These are phyloP conservation scores for Brachionus sp. DNA, from an alignment of 1,140 invertebrate species.

Conservation along the genomic window DNA sequence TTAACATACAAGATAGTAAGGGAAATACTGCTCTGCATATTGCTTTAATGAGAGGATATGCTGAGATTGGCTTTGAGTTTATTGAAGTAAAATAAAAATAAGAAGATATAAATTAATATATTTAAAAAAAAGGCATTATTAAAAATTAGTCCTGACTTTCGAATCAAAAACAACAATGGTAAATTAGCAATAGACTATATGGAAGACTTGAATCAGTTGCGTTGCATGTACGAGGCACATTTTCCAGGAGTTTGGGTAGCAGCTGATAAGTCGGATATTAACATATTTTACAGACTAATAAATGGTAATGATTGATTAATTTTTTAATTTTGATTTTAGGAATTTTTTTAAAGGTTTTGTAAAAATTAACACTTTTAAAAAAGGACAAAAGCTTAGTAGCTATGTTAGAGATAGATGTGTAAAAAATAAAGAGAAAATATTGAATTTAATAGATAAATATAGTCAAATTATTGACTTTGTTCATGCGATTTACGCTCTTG, in stretches of 20 bases:
- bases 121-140: slow-evolving; percentile 27
- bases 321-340: neutral
- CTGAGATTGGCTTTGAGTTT: slow-evolving; percentile 31
- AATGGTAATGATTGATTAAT: neutral
- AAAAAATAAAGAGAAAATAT: neutral
- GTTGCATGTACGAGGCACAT: neutral
- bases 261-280: neutral
- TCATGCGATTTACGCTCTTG: slow-evolving; percentile 22
- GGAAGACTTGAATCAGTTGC: slow-evolving; percentile 38
- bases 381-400: neutral
- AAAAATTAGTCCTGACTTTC: neutral
- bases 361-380: neutral
- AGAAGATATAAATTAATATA: neutral
- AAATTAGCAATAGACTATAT: slow-evolving; percentile 9
- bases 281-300: neutral
- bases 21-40: slow-evolving; percentile 50
- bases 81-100: neutral
- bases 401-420: neutral
- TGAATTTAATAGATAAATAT: neutral
- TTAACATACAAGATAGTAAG: slow-evolving; percentile 49
- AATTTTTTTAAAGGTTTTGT: neutral
- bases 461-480: neutral
- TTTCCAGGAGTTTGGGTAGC: slow-evolving; percentile 7
- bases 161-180: neutral
- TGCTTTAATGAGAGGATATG: slow-evolving; percentile 48